Conservation (phyloP, 2,113 vertebrate genomes). For the Labeo catla region DNA sequence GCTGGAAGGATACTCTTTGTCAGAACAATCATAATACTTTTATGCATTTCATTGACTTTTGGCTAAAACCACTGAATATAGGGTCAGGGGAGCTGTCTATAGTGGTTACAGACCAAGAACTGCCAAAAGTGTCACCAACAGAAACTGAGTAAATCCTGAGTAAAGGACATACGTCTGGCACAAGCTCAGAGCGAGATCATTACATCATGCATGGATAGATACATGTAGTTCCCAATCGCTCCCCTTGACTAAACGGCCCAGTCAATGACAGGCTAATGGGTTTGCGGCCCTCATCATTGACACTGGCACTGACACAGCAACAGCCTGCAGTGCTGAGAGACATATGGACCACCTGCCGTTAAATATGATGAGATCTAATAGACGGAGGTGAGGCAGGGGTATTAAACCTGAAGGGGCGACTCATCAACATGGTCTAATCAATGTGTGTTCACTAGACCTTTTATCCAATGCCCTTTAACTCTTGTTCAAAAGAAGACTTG, state of each 20-base stretch:
- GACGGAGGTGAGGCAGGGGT: slow-evolving; percentile 50
- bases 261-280: slow-evolving; percentile 38
- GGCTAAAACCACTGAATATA: neutral
- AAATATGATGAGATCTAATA: slow-evolving; percentile 58
- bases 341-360: slow-evolving; percentile 63
- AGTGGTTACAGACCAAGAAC: neutral
- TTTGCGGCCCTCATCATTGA: slow-evolving; percentile 14
- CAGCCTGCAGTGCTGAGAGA: slow-evolving; percentile 39
- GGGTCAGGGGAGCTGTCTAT: too few species aligned
- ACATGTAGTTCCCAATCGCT: neutral
- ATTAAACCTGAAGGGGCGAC: slow-evolving; percentile 56
- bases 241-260: slow-evolving; percentile 25
- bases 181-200: neutral
- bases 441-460: neutral
- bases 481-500: neutral
- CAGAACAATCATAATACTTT: neutral
- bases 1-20: neutral
- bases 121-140: neutral
- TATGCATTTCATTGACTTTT: neutral
- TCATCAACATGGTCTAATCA: slow-evolving; percentile 34
- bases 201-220: slow-evolving; percentile 24
- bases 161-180: slow-evolving; percentile 25
- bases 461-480: neutral
- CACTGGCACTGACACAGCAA: slow-evolving; percentile 9
- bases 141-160: neutral